Base-by-base conservation (phyloP, 2,797 vertebrate species). In the Xyrichtys novacula region DNA sequence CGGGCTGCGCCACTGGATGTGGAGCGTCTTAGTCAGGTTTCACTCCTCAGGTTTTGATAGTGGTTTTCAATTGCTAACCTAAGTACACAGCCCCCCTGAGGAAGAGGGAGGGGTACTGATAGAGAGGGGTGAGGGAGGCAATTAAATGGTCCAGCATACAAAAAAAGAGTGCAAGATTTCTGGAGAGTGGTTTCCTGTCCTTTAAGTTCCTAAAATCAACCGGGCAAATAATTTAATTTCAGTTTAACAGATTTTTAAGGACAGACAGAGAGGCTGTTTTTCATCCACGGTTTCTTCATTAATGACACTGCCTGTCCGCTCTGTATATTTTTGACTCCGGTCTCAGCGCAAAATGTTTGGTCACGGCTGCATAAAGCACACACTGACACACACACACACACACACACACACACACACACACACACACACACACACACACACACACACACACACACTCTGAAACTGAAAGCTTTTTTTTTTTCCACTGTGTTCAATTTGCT, bases 61-160 rank as follows among this genome's bases (percentile, higher is more conserved):
- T 84, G 74, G 48, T 83, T 89, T 91, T 86, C 79, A 86, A 89
- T 88, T 89, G 85, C 74, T n/a, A n/a, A 71, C 79, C 76, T 75
- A 88, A 91, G 86, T 86, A 89, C 78, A 83, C 75, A 71, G 78
- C 74, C 88, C 88, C 83, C 85, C 63, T 39, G 85, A 76, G 87
- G 70, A 59, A 40, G 59, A 40, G 17, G 6, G 38, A 44, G 19
- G 48, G 66, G 14, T 56, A 78, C 62, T 63, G 59, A 71, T 57
- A 58, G 75, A 47, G 46, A 40, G 38, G 58, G 46, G 46, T 10
- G 31, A 65, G 32, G 46, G 32, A 79, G 53, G 65, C 47, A 31
- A 65, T 77, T 55, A 65, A 49, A 70, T 66, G 62, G 59, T 68
- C 56, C 39, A 54, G 47, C 62, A 68, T 59, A 77, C 65, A 79